Base-by-base conservation (phyloP, 2,888 invertebrate species). In the Caenorhabditis panamensis region DNA sequence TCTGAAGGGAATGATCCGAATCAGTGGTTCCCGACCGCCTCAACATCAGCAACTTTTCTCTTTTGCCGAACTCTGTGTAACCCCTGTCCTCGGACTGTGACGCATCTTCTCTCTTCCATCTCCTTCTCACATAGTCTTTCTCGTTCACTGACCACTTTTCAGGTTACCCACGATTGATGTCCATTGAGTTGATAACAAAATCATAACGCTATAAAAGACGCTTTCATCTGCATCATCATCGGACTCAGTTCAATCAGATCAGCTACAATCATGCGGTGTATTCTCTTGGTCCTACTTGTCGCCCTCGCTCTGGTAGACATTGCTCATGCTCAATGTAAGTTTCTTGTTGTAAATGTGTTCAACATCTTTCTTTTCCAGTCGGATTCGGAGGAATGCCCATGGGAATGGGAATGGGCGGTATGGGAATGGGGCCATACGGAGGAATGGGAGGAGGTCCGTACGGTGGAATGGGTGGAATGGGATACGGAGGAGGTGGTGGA, bases 281-380 rank as follows among this genome's bases (percentile, higher is more conserved):
- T 66, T 41, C 20, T 66, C 8, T 20, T 51, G 16, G 28, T 53
- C 31, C 41, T 73, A 3, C 24, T 73, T 22, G 37, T 28, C 5
- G 18, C 58, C 20, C 13, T 66, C 9, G 64, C 47, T 4, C 13
- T 73, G 8, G 6, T 69, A 4, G n/a, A 59, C 2, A 51, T 37
- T 22, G 58, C 53, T 1, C 20, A 61, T 58, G 75, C 75, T 67
- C 75, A 76, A 61, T 67, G 75, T 76, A 62, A 76, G 75, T 67
- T 36, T 22, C 24, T 8, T 36, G 41, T 53, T 8, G 28, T 18
- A 24, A 2, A 44, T 16, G 16, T 49, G 1, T 47, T 49, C 58
- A 58, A 36, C 11, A n/a, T n/a, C 11, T 28, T 31, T n/a, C 16
- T 37, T 22, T 73, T 73, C 28, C 59, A 75, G 75, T 37, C n/a